Evolutionary conservation across 2,888 invertebrate species (phyloP), one percentile per base, ranked within the genome.

Genomic region (Epinotia brunnichana): DNA sequence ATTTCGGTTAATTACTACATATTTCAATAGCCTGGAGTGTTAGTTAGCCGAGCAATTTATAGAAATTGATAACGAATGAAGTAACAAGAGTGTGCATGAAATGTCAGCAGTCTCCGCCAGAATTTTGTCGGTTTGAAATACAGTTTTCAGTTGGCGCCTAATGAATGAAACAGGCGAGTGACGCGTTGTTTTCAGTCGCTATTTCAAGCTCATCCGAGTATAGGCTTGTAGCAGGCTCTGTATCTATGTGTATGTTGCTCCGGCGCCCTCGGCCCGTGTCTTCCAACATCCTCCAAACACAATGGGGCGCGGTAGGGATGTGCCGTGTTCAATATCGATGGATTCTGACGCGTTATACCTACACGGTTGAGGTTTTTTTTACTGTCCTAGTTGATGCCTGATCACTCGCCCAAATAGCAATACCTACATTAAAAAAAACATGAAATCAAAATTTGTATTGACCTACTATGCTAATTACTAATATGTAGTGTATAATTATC

Each of bases 1-100:
- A 63, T 73, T 73, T 63, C 35, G 51, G 48, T 68, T 73, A 73
- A 72, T 73, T 73, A 41, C 62, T 63, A 73, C 68, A 69, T 63
- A 62, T 67, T 67, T 67, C 67, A 67, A 67, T 72, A 48, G 67
- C 53, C 39, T 5, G 35, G 11, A 48, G 67, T 61, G 44, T 62
- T 67, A 54, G 60, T 64, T 51, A 51, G 51, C 15, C 17, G 39
- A 29, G 41, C 17, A 66, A 61, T 68, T 44, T 67, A 72, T 67
- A 70, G 59, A 57, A 71, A 57, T 67, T 61, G 54, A 56, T 56
- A 62, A 68, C 48, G 3, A 62, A 24, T 29, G 35, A 21, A 5
- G 24, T 70, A 64, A 64, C 70, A 48, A 54, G 53, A 24, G 41
- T 44, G 56, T 11, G 53, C 10, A 13, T n/a, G 15, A 51, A 51